A percentile compares a stretch with the other conserved stretches of the same genome.
phyloP scores from a whole-genome alignment of 2,797 vertebrate genomes.

The Clangula hyemalis region DNA sequence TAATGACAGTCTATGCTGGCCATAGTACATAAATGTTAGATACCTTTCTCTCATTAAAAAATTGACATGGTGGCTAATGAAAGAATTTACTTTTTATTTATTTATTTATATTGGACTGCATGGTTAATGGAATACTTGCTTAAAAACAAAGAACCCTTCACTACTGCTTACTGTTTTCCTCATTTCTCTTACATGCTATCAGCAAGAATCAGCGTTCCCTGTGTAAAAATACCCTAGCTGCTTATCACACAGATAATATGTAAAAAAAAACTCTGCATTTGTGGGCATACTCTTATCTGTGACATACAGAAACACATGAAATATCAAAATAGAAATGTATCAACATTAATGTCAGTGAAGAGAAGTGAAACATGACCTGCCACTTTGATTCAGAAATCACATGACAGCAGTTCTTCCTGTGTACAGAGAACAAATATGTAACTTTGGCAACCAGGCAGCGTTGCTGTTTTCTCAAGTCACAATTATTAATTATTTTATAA shows the following conservation, averaged over 20 bases:
- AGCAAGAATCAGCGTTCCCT: conserved; percentile 32
- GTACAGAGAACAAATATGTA: neutral
- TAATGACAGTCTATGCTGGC: conserved; percentile 1
- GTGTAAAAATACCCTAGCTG: neutral
- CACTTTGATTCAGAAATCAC: conserved; percentile 46
- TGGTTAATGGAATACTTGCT: conserved; percentile 28
- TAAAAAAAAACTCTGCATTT: conserved; percentile 9
- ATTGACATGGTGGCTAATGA: neutral
- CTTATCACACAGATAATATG: conserved; percentile 40
- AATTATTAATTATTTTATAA: conserved; percentile 48
- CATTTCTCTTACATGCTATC: conserved; percentile 56
- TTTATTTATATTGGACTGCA: conserved; percentile 39
- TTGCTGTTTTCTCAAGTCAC: conserved; percentile 50
- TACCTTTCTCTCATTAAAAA: conserved; percentile 51
- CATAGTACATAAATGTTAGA: conserved; percentile 40
- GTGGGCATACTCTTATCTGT: conserved; percentile 54
- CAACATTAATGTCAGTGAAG: conserved; percentile 27
- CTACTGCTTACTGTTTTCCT: neutral
- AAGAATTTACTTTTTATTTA: conserved; percentile 27
- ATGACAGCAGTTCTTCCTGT: conserved; percentile 42
- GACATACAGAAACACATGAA: conserved; percentile 48
- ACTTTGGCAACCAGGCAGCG: neutral
- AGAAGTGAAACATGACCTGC: conserved; percentile 31
- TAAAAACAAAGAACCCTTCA: conserved; percentile 59
- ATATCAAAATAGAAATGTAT: conserved; percentile 57